Base-by-base conservation (phyloP, 2,888 invertebrate species). In the Cerceris ruficornis region DNA sequence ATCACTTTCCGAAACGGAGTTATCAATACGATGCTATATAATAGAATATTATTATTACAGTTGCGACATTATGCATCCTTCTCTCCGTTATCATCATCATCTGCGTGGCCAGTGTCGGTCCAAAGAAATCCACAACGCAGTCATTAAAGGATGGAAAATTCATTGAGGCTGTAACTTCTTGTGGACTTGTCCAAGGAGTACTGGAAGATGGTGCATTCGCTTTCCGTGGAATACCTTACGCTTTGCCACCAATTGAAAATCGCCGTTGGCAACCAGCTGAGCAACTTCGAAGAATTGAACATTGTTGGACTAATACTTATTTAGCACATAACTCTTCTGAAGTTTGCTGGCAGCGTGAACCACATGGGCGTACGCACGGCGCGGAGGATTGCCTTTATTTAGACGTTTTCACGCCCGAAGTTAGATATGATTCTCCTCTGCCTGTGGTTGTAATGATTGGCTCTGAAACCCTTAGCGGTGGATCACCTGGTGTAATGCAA, bases 361-460 rank as follows among this genome's bases (percentile, higher is more conserved):
- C 95, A 70, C 95, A 95, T 85, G 95, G 95, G 28, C 94, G 94
- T 0, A 93, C 94, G 14, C 93, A 94, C n/a, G 97, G 97, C 0
- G 93, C 93, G 5, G 98, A 98, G 91, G 96, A 98, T 91, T 98
- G 98, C 86, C 93, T 98, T 50, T 96, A 96, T 15, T 92, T 98
- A 8, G 97, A 98, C 88, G 94, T 98, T 0, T 95, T 96, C 46
- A 97, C 97, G 0, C 97, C 98, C 0, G 95, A 96, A 81, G 95
- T 97, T 4, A 94, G 96, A 60, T 97, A 97, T 88, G 95, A 96
- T 84, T 95, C 95, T 15, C 97, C 96, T 0, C 91, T 97, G 72
- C 97, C 97, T 0, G 97, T 98, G 0, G 95, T 98, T 59, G 96
- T 98, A 0, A 93, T 97, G 77, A 95, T 98, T 71, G 97, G 97